phyloP scores from a whole-genome alignment of 2,888 invertebrate species.

The Limnephilus auricula region DNA sequence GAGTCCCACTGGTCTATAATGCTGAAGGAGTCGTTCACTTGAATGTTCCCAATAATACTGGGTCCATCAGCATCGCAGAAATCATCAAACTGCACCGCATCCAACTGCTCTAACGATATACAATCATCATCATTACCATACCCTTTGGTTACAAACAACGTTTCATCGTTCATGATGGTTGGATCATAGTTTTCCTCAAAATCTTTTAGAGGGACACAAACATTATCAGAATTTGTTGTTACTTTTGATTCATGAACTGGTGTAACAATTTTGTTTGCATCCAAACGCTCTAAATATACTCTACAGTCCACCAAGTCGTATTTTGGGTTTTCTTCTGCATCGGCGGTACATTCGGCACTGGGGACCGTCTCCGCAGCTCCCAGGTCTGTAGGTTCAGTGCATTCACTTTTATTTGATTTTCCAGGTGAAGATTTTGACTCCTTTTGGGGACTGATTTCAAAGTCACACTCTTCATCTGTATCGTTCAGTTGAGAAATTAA shows the following conservation, averaged over 20 bases:
- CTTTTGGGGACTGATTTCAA: conserved; percentile 48
- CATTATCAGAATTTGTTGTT: not conserved
- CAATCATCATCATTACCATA: conserved; percentile 52
- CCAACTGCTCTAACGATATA: conserved; percentile 54
- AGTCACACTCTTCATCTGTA: conserved; percentile 55
- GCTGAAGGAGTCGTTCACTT: conserved; percentile 56
- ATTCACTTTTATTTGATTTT: not conserved
- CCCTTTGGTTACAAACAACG: conserved; percentile 47
- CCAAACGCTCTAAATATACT: conserved; percentile 58
- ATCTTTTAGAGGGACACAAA: not conserved
- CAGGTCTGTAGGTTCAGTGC: not conserved
- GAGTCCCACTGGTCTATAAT: conserved; percentile 65
- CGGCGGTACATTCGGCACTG: not conserved
- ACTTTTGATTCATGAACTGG: not conserved
- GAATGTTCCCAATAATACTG: conserved; percentile 60
- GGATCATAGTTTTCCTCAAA: conserved; percentile 40
- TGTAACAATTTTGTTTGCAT: conserved; percentile 45
- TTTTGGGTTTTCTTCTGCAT: conserved; percentile 22
- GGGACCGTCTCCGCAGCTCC: not conserved
- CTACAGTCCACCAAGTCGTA: conserved; percentile 56
- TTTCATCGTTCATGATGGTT: conserved; percentile 46
- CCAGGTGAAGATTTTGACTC: not conserved
- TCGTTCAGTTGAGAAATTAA: conserved; percentile 60
- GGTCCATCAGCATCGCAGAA: conserved; percentile 61
- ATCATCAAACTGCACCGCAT: conserved; percentile 53